Percentiles rank a stretch among this genome's conserved stretches.
These are phyloP conservation scores for Coendou prehensilis DNA, from an alignment of 2,797 vertebrate species.

Conservation along the genomic window DNA sequence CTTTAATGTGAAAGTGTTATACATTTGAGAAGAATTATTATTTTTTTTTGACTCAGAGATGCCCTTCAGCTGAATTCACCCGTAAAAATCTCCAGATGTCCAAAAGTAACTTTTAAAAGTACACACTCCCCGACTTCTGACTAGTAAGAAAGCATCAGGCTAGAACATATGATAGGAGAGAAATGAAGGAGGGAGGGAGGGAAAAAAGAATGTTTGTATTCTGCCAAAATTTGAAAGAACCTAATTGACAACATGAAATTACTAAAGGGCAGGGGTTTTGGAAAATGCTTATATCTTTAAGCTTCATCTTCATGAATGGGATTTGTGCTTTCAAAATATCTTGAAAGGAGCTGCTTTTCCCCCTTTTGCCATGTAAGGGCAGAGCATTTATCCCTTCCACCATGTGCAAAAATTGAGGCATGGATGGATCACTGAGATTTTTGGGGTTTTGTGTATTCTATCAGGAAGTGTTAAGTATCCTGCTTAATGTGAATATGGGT, in stretches of 20 bases:
- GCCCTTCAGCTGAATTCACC: conserved; percentile 46
- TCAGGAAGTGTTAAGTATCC: neutral
- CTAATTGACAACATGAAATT: neutral
- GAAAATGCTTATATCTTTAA: neutral
- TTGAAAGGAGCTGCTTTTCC: neutral
- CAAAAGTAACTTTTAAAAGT: conserved; percentile 8
- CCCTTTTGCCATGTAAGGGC: neutral
- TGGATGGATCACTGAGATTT: neutral
- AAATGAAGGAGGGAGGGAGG: neutral
- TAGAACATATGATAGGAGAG: neutral
- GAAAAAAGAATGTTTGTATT: neutral
- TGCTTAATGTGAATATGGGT: neutral
- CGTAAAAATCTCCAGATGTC: neutral
- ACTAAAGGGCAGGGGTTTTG: neutral
- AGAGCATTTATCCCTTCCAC: neutral
- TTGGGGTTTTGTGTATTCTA: neutral
- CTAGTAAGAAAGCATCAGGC: neutral
- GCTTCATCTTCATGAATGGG: neutral
- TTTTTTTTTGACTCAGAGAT: conserved; percentile 62
- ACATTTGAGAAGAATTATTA: conserved; percentile 38
- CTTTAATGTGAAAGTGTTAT: conserved; percentile 29
- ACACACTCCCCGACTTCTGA: neutral
- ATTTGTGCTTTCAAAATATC: neutral
- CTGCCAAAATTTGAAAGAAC: neutral
- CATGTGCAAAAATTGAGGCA: neutral